Percentiles rank a stretch among this genome's conserved stretches.
Conservation (phyloP, 2,113 vertebrate species). For the Donacobius atricapilla region DNA sequence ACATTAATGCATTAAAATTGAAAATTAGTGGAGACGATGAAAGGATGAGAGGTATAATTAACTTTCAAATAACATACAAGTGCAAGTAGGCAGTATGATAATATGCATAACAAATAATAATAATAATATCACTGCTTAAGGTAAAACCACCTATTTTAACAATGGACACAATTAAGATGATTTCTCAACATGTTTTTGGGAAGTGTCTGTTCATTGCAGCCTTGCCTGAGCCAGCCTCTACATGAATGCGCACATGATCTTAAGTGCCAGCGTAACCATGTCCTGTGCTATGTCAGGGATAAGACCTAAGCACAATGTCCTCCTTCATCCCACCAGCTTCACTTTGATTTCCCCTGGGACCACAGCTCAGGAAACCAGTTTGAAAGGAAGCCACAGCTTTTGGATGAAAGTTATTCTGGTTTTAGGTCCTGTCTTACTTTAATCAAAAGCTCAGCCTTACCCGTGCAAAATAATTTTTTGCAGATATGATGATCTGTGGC, state of each 20-base stretch:
- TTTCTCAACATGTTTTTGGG: constrained; percentile 16
- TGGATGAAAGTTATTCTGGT: not conserved
- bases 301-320: not conserved
- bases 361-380: not conserved
- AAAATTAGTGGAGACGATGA: constrained; percentile 23
- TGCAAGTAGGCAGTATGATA: constrained; percentile 20
- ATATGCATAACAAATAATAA: constrained; percentile 57
- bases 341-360: not conserved
- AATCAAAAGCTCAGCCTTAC: not conserved
- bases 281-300: not conserved
- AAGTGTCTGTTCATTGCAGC: not conserved
- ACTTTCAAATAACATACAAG: constrained; percentile 27
- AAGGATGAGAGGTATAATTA: constrained; percentile 46
- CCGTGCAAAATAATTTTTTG: not conserved
- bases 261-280: not conserved
- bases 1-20: constrained; percentile 19
- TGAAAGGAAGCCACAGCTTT: not conserved
- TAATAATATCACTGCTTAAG: constrained; percentile 4
- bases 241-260: not conserved
- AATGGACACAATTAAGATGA: not conserved
- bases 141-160: constrained; percentile 19
- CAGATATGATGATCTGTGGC: not conserved
- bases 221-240: not conserved
- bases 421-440: not conserved
- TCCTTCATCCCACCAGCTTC: not conserved